Percentiles rank a stretch among this genome's conserved stretches.
phyloP scores from a whole-genome alignment of 2,888 invertebrate species.

The Uropetala carovei region DNA sequence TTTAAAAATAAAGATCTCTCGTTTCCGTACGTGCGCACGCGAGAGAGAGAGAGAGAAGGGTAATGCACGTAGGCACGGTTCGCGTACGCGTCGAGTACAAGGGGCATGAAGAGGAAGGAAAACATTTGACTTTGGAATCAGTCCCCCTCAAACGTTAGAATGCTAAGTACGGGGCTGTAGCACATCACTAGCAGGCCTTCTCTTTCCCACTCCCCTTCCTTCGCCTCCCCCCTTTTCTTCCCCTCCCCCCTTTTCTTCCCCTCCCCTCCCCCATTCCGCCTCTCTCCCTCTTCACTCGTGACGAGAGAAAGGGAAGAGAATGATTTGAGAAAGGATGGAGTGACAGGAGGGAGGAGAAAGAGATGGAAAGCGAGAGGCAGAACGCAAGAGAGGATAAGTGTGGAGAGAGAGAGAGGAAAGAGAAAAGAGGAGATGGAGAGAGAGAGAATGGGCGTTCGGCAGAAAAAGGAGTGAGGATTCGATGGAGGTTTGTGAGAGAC shows the following conservation, averaged over 20 bases:
- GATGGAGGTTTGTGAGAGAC: background rate
- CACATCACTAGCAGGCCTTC: background rate
- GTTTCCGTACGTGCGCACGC: background rate
- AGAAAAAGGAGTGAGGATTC: background rate
- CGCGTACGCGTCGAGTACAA: background rate
- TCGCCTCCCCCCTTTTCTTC: background rate
- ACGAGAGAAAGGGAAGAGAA: background rate
- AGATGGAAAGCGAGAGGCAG: background rate
- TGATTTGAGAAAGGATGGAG: slow-evolving; percentile 8
- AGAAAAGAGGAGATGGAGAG: background rate
- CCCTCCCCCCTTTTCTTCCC: background rate
- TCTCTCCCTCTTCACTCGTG: background rate
- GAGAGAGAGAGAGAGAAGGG: too few species aligned
- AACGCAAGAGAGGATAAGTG: background rate
- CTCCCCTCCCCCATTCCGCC: background rate
- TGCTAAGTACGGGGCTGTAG: background rate
- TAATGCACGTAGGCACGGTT: background rate
- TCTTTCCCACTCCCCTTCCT: background rate
- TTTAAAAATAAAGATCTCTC: background rate
- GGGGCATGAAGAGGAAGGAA: background rate
- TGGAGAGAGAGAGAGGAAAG: background rate
- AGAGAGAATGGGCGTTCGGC: background rate
- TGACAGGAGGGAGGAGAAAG: background rate
- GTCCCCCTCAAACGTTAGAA: slow-evolving; percentile 6
- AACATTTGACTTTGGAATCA: background rate